Conservation (phyloP, 2,888 invertebrate genomes). For the Diarsia rubi region DNA sequence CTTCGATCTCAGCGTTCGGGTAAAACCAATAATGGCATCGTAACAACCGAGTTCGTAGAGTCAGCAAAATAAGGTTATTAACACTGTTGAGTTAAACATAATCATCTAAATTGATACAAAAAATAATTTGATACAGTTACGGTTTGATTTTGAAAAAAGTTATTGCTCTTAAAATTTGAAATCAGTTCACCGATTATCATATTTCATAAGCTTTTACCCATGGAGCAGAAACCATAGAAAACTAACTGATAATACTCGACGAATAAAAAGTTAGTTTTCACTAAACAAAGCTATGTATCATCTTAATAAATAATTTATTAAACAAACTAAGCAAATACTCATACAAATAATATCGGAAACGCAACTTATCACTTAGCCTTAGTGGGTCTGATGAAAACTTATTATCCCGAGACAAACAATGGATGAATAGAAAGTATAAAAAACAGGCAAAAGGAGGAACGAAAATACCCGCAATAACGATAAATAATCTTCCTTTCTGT, state of each 20-base stretch:
- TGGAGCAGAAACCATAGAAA: background rate
- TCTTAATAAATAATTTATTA: conserved; percentile 58
- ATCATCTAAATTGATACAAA: background rate
- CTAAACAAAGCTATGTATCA: conserved; percentile 48
- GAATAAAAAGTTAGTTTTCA: background rate
- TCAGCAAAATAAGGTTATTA: conserved; percentile 1
- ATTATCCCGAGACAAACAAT: conserved; percentile 63
- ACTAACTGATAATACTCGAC: background rate
- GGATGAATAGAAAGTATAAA: conserved; percentile 57
- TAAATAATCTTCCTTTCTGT: conserved; percentile 64
- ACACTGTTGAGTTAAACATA: background rate
- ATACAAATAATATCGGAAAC: conserved; percentile 51
- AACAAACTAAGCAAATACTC: conserved; percentile 41
- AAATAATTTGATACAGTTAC: background rate
- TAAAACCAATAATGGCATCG: conserved; percentile 16
- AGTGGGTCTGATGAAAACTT: conserved; percentile 64
- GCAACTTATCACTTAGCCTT: conserved; percentile 65
- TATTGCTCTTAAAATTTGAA: background rate
- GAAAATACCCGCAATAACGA: conserved; percentile 59
- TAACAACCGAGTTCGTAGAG: background rate
- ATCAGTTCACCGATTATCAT: background rate
- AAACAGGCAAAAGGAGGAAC: conserved; percentile 53
- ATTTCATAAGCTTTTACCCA: background rate
- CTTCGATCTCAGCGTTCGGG: conserved; percentile 12
- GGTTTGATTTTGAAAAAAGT: background rate